phyloP scores from a whole-genome alignment of 35 echinoderm and acorn worm species.

The Amphiura filiformis region DNA sequence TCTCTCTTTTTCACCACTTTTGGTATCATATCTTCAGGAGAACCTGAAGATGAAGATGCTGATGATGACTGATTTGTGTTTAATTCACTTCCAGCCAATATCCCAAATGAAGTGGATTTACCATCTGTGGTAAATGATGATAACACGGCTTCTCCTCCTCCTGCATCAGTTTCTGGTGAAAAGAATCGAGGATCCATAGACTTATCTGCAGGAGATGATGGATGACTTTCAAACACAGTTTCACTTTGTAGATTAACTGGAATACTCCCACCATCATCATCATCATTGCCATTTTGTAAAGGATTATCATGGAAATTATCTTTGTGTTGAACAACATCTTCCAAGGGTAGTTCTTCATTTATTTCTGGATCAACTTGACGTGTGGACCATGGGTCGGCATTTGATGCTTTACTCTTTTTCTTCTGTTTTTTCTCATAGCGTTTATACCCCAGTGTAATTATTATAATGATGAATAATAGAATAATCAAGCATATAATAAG shows the following conservation, averaged over 20 bases:
- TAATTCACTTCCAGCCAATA: too few relatives aligned
- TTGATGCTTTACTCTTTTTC: not conserved
- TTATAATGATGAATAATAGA: not conserved
- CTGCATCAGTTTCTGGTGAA: too few relatives aligned
- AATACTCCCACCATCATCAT: not conserved
- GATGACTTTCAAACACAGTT: not conserved
- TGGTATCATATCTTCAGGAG: too few relatives aligned
- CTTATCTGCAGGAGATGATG: not conserved
- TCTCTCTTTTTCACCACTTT: too few relatives aligned
- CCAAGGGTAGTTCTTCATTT: too few relatives aligned
- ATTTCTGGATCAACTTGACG: not conserved
- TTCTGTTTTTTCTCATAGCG: not conserved
- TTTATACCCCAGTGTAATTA: not conserved
- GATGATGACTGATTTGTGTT: too few relatives aligned
- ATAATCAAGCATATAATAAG: constrained; percentile 11
- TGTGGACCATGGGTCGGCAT: not conserved
- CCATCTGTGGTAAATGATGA: too few relatives aligned
- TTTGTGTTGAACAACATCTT: too few relatives aligned
- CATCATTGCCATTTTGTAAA: not conserved
- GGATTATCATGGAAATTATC: not conserved
- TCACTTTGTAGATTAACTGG: not conserved
- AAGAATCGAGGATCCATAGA: too few relatives aligned
- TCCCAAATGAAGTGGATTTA: too few relatives aligned
- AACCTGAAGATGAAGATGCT: too few relatives aligned
- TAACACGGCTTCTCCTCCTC: too few relatives aligned